A percentile compares a stretch with the other conserved stretches of the same genome.
These are phyloP conservation scores for Teleogryllus occipitalis DNA, from an alignment of 1,140 invertebrate species.

Conservation along the genomic window DNA sequence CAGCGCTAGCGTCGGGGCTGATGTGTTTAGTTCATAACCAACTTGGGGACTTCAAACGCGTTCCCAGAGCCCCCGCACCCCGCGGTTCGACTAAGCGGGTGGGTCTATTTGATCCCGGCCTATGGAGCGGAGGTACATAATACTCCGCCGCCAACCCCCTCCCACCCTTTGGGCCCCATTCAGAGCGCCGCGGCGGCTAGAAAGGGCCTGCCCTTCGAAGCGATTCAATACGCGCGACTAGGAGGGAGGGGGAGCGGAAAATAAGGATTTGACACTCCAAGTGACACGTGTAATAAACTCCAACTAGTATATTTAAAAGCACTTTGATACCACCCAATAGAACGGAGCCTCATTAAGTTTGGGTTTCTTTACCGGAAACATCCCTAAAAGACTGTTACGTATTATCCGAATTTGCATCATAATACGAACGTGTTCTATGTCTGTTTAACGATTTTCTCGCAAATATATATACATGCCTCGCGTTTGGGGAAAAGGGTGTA, in stretches of 20 bases:
- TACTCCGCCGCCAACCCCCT: not conserved
- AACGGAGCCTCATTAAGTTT: no score
- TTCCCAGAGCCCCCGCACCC: not conserved
- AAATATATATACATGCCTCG: no score
- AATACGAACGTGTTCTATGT: no score
- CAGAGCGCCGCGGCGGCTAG: not conserved
- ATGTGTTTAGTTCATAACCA: slow-evolving; percentile 5
- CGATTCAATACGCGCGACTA: no score
- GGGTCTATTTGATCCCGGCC: not conserved
- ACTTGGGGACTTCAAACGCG: not conserved
- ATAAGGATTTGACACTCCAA: not conserved
- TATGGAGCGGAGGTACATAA: not conserved
- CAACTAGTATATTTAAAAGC: no score
- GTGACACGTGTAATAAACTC: not conserved
- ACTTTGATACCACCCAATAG: no score
- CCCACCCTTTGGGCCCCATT: not conserved
- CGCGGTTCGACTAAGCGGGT: not conserved
- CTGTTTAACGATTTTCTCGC: no score
- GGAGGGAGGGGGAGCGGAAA: not conserved
- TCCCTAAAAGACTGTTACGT: no score
- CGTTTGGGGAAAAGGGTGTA: no score
- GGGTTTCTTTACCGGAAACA: no score
- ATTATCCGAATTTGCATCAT: no score
- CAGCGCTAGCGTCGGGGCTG: not conserved
- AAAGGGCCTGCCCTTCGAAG: no score